Conservation (phyloP, 2,888 invertebrate species). For the Pollenia griseotomentosa region DNA sequence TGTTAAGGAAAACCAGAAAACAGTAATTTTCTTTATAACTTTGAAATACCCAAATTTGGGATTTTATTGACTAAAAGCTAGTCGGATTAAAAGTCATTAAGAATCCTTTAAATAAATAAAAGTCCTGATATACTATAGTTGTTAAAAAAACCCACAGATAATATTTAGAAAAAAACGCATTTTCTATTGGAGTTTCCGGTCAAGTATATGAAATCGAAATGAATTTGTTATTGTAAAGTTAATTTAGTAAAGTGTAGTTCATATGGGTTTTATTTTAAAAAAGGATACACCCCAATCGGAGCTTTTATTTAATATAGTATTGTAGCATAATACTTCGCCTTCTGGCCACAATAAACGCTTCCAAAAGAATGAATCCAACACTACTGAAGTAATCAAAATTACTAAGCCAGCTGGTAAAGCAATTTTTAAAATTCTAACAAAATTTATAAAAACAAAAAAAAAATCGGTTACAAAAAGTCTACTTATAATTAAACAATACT, state of each 20-base stretch:
- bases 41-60: no score
- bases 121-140: no score
- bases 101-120: background rate
- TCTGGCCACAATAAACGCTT: conserved; percentile 96
- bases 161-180: no score
- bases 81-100: no score
- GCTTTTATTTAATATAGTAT: conserved; percentile 96
- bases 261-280: conserved; percentile 74
- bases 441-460: conserved; percentile 22
- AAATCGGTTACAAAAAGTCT: background rate
- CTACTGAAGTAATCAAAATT: conserved; percentile 89
- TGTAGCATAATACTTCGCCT: conserved; percentile 98
- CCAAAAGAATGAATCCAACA: conserved; percentile 97
- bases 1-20: conserved; percentile 69
- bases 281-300: conserved; percentile 99
- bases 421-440: conserved; percentile 88
- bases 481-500: conserved; percentile 65
- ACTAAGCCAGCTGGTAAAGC: conserved; percentile 89
- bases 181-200: no score
- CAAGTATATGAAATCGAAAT: no score
- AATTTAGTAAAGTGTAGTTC: no score
- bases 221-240: no score
- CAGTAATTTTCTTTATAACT: background rate
- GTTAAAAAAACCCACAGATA: no score
- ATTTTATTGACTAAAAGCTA: no score